Conservation (phyloP, 2,888 invertebrate genomes). For the Ophraella communa region DNA sequence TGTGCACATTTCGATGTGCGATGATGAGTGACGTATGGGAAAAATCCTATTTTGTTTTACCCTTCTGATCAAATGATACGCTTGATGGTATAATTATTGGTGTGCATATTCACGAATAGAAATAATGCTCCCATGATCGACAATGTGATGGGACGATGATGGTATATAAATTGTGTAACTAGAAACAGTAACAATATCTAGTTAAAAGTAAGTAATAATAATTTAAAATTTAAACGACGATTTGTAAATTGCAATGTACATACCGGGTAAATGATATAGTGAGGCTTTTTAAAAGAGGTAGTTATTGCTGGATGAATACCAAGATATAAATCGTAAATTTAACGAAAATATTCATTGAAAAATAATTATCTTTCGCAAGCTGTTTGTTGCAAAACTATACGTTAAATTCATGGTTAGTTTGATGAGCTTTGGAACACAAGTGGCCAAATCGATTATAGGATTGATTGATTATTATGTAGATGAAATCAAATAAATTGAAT, state of each 20-base stretch:
- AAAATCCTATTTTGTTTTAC: conserved; percentile 39
- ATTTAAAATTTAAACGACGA: background rate
- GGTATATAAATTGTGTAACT: background rate
- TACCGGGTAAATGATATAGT: background rate
- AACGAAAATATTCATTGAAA: too few relatives aligned
- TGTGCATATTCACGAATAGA: background rate
- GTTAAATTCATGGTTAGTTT: too few relatives aligned
- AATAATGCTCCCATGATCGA: background rate
- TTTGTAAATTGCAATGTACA: background rate
- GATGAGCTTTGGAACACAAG: too few relatives aligned
- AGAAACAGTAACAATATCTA: background rate
- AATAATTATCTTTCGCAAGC: too few relatives aligned
- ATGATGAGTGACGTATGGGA: conserved; percentile 38
- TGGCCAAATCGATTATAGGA: too few relatives aligned
- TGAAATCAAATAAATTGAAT: too few relatives aligned
- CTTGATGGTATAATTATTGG: conserved; percentile 15
- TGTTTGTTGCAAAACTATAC: too few relatives aligned
- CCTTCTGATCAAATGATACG: conserved; percentile 25
- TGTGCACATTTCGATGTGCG: conserved; percentile 39
- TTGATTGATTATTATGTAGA: too few relatives aligned
- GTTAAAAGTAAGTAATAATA: background rate
- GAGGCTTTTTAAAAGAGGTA: background rate
- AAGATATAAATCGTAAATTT: too few relatives aligned
- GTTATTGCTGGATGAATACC: too few relatives aligned
- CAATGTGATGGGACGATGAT: background rate